A percentile compares a stretch with the other conserved stretches of the same genome.
Conservation (phyloP, 2,113 vertebrate genomes). For the Elanoides forficatus region DNA sequence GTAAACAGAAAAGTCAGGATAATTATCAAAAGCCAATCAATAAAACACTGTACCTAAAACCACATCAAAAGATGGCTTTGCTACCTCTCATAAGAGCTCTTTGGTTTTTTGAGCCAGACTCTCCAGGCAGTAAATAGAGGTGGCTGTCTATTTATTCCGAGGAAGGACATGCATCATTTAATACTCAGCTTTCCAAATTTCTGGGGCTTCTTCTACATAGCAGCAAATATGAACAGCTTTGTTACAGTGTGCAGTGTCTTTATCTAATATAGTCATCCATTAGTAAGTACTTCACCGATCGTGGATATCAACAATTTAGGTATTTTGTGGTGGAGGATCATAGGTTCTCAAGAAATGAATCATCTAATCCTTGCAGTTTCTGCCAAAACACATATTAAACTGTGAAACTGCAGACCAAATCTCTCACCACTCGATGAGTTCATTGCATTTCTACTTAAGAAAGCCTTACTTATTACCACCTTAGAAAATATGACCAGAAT, state of each 20-base stretch:
- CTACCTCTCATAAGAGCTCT: not conserved
- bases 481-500: not conserved
- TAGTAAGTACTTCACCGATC: not conserved
- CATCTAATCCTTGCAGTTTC: not conserved
- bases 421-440: not conserved
- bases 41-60: constrained; percentile 27
- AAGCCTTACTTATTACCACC: not conserved
- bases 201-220: not conserved
- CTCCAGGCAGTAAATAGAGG: constrained; percentile 5
- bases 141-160: constrained; percentile 2
- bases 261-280: not conserved
- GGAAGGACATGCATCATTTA: constrained; percentile 25
- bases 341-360: not conserved
- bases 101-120: constrained; percentile 14
- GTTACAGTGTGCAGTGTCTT: not conserved
- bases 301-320: not conserved
- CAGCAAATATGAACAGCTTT: not conserved
- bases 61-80: constrained; percentile 14
- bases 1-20: constrained; percentile 12
- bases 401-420: constrained; percentile 12
- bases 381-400: constrained; percentile 33
- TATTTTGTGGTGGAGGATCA: not conserved
- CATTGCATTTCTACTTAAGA: not conserved
- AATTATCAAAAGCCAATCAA: constrained; percentile 3
- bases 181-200: constrained; percentile 4